phyloP scores from a whole-genome alignment of 2,113 vertebrate species.

The Geococcyx californianus region DNA sequence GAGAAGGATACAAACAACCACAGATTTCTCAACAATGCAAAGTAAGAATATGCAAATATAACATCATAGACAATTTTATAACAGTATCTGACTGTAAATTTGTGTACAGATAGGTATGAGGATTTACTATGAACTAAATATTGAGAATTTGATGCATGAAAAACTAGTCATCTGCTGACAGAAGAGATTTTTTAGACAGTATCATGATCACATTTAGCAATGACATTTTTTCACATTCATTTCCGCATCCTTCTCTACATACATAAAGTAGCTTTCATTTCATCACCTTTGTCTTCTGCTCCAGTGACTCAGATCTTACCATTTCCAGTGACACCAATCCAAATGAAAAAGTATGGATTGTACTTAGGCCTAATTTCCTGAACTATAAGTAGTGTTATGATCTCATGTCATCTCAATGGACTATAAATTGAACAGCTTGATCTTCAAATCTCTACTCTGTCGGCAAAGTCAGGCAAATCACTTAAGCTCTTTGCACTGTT shows the following conservation, averaged over 20 bases:
- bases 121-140: neutral
- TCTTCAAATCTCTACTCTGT: neutral
- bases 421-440: neutral
- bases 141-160: neutral
- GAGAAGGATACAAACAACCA: neutral
- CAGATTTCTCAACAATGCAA: neutral
- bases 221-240: neutral
- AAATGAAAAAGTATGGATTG: neutral
- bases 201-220: neutral
- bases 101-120: neutral
- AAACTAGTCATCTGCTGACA: neutral
- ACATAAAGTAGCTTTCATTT: neutral
- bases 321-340: neutral
- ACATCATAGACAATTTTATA: neutral
- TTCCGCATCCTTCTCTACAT: neutral
- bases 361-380: neutral
- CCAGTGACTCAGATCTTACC: accelerated
- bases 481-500: neutral
- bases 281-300: neutral
- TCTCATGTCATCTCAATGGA: neutral
- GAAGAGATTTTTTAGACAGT: neutral
- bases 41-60: neutral
- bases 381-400: neutral
- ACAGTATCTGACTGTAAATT: neutral
- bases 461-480: neutral